Evolutionary conservation across 2,113 vertebrate genomes (phyloP).

Genomic region (Xerus inauris): DNA sequence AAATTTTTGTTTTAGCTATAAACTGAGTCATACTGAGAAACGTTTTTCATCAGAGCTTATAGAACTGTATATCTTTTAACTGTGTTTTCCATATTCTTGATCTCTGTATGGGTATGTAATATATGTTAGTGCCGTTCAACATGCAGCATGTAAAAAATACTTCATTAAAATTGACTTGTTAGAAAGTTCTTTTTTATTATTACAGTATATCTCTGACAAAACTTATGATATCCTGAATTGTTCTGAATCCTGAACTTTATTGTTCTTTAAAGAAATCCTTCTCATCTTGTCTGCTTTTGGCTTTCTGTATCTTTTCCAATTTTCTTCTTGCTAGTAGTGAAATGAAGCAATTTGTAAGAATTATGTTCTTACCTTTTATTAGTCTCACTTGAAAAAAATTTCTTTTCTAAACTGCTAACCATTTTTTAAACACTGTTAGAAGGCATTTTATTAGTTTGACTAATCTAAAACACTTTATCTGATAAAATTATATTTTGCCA

Average conservation of each 20-base stretch:
- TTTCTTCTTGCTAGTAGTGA: neutral
- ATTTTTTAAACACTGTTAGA: neutral
- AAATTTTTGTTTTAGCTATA: neutral
- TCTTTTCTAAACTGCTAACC: neutral
- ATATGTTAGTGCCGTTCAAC: neutral
- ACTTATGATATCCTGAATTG: neutral
- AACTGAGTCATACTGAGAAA: neutral
- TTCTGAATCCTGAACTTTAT: neutral
- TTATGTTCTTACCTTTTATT: neutral
- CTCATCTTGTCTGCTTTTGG: neutral
- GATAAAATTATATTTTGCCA: neutral
- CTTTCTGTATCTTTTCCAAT: neutral
- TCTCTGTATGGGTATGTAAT: neutral
- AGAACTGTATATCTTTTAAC: neutral
- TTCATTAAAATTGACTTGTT: neutral
- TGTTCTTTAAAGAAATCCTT: neutral
- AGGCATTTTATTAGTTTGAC: neutral
- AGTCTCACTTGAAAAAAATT: neutral
- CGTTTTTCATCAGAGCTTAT: neutral
- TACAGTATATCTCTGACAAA: neutral
- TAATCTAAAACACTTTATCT: neutral
- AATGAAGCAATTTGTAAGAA: neutral
- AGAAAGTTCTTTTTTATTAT: neutral
- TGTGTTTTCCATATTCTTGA: neutral
- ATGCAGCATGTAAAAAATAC: neutral